These are phyloP conservation scores for Dendrocincla fuliginosa DNA, from an alignment of 2,797 vertebrate species.

Conservation along the genomic window DNA sequence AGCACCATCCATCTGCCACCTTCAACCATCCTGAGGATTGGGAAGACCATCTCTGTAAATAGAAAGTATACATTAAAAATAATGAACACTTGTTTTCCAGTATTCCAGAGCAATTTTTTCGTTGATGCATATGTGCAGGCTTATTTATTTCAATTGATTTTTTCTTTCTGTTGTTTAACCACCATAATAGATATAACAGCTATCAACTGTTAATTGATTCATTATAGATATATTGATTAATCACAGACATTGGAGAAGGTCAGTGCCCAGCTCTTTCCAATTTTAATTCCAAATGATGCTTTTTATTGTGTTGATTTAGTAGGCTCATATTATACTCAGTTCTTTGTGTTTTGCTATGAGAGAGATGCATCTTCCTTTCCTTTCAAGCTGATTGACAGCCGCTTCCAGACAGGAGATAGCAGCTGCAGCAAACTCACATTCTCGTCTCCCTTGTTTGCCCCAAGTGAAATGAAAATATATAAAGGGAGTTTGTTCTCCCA, in stretches of 20 bases:
- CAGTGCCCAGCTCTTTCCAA: background rate
- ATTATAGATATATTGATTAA: background rate
- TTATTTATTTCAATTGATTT: constrained; percentile 3
- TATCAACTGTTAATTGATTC: background rate
- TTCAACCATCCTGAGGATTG: constrained; percentile 4
- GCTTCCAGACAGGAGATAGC: constrained; percentile 5
- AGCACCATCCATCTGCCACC: background rate
- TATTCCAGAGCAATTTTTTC: background rate
- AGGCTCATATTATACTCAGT: background rate
- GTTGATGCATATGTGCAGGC: background rate
- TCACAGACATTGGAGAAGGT: background rate
- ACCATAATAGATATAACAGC: background rate
- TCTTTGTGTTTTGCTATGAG: background rate
- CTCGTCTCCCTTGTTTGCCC: constrained; percentile 8
- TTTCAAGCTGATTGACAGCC: constrained; percentile 46
- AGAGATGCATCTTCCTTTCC: background rate
- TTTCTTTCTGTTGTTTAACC: background rate
- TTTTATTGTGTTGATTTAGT: background rate
- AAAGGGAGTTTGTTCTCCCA: background rate
- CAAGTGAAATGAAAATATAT: constrained; percentile 30
- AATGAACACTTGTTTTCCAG: constrained; percentile 10
- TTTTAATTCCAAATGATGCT: background rate
- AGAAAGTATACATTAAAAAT: constrained; percentile 44
- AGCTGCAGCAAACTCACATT: background rate
- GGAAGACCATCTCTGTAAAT: background rate